Evolutionary conservation across 2,888 invertebrate genomes (phyloP).

Genomic region (Digitonthophagus gazella): DNA sequence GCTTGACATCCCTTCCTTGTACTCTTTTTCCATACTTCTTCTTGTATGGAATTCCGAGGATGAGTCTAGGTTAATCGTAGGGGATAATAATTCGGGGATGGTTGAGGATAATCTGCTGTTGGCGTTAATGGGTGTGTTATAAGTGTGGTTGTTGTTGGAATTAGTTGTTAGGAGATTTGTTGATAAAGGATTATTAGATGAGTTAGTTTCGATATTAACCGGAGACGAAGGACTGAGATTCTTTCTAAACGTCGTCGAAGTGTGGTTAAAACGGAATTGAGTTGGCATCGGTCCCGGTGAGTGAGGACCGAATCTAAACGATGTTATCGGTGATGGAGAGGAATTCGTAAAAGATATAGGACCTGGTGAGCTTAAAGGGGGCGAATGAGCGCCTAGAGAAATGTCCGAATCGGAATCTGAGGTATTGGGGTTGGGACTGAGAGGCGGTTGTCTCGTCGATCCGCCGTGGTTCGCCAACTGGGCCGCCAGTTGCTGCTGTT

Average conservation of each 20-base stretch:
- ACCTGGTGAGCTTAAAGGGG: conserved; percentile 48
- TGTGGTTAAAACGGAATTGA: conserved; percentile 48
- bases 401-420: conserved; percentile 53
- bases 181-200: background rate
- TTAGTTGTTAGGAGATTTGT: background rate
- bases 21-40: conserved; percentile 29
- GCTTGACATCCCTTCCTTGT: conserved; percentile 36
- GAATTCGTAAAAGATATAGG: conserved; percentile 43
- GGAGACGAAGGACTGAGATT: conserved; percentile 41
- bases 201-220: conserved; percentile 36
- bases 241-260: conserved; percentile 39
- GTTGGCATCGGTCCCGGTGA: conserved; percentile 52
- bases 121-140: background rate
- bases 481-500: conserved; percentile 50
- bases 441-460: conserved; percentile 41
- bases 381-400: conserved; percentile 50
- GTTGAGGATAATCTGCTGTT: background rate
- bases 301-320: conserved; percentile 51
- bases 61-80: conserved; percentile 38
- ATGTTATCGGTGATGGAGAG: conserved; percentile 43
- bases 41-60: background rate
- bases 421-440: conserved; percentile 47
- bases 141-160: background rate
- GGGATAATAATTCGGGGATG: conserved; percentile 16
- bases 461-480: conserved; percentile 47